Evolutionary conservation across 2,888 invertebrate species (phyloP).

Genomic region (Taphrorychus bicolor): DNA sequence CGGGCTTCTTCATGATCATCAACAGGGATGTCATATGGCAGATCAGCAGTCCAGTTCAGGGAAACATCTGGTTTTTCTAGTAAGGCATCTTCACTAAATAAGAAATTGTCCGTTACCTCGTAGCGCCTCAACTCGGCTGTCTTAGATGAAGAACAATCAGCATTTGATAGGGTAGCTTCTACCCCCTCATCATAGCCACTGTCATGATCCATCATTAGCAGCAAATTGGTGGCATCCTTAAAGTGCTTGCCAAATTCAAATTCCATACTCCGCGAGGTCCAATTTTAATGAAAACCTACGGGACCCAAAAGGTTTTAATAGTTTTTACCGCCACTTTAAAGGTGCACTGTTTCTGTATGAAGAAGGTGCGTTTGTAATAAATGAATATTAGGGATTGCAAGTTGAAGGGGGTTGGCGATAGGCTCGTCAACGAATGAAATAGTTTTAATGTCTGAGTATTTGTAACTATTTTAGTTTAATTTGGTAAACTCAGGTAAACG

Average conservation of each 20-base stretch:
- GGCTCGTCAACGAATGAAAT: no score
- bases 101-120: slow-evolving; percentile 44
- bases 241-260: slow-evolving; percentile 30
- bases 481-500: no score
- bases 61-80: slow-evolving; percentile 51
- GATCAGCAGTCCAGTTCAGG: slow-evolving; percentile 17
- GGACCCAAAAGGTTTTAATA: no score
- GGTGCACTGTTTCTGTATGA: no score
- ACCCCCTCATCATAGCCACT: slow-evolving; percentile 52
- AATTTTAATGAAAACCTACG: background rate
- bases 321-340: background rate
- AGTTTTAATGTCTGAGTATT: no score
- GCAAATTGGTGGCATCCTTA: slow-evolving; percentile 35
- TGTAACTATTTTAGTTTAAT: no score
- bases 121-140: background rate
- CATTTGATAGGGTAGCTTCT: slow-evolving; percentile 24
- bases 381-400: no score
- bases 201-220: slow-evolving; percentile 53
- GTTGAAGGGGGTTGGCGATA: no score
- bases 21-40: slow-evolving; percentile 32
- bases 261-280: slow-evolving; percentile 28
- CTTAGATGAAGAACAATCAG: background rate
- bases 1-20: slow-evolving; percentile 43
- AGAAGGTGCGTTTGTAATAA: no score
- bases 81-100: slow-evolving; percentile 56